phyloP scores from a whole-genome alignment of 2,797 vertebrate species.

The Anolis apletophallus region DNA sequence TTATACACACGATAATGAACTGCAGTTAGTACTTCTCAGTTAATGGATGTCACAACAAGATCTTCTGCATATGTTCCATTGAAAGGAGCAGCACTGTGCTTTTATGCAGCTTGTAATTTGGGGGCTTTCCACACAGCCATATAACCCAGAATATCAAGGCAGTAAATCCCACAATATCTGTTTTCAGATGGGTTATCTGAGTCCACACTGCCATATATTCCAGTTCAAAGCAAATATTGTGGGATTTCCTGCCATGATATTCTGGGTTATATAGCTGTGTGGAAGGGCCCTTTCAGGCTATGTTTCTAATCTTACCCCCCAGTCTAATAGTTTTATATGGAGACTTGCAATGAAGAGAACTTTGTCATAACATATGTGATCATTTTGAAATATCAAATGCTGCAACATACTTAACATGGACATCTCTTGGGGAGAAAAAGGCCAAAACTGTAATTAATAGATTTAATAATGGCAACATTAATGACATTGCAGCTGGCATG shows the following conservation, averaged over 20 bases:
- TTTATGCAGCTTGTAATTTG: neutral
- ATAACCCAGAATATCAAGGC: too few relatives aligned
- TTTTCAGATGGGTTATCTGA: too few relatives aligned
- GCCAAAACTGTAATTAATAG: neutral
- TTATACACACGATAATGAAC: neutral
- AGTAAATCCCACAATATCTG: too few relatives aligned
- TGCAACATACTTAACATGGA: neutral
- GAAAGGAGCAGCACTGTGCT: neutral
- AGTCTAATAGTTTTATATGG: neutral
- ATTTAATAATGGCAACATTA: constrained; percentile 17
- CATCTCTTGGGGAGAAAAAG: neutral
- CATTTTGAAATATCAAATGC: neutral
- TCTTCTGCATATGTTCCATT: neutral
- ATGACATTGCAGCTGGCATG: neutral
- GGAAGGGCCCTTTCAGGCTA: too few relatives aligned
- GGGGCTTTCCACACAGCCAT: too few relatives aligned
- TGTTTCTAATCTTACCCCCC: neutral
- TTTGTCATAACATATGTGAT: neutral
- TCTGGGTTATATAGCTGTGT: too few relatives aligned
- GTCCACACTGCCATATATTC: too few relatives aligned
- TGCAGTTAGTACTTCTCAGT: neutral
- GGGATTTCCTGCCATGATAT: too few relatives aligned
- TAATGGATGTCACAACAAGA: neutral
- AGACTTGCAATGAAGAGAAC: neutral
- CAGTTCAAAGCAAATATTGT: too few relatives aligned